Conservation (phyloP, 2,797 vertebrate species). For the Euphonia xanthogaster region DNA sequence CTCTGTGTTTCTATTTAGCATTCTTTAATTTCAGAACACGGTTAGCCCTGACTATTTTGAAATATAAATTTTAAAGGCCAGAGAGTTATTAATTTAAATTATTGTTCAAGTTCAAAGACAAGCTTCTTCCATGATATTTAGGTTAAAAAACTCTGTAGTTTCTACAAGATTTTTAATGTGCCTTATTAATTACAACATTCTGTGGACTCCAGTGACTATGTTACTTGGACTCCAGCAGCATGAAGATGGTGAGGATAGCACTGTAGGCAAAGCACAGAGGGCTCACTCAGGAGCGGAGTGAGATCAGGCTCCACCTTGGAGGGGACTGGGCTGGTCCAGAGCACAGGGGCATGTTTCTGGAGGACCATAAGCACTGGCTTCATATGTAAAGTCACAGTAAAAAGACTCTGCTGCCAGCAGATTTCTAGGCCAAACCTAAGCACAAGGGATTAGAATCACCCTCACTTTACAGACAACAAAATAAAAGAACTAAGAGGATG, state of each 20-base stretch:
- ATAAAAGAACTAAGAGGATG: background rate
- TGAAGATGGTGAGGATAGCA: background rate
- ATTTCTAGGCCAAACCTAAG: background rate
- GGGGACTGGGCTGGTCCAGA: background rate
- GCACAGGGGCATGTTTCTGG: background rate
- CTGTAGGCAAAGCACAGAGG: background rate
- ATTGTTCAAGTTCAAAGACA: background rate
- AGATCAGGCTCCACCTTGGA: background rate
- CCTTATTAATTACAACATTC: background rate
- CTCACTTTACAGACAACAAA: background rate
- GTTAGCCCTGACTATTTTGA: background rate
- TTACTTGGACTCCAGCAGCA: accelerated
- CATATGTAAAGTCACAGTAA: background rate
- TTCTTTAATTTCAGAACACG: background rate
- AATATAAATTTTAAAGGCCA: background rate
- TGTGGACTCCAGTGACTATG: background rate
- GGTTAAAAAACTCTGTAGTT: background rate
- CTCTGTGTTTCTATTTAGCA: background rate
- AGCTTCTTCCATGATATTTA: background rate
- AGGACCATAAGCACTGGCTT: background rate
- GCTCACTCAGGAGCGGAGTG: background rate
- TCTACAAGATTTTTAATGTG: background rate
- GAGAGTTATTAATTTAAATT: background rate
- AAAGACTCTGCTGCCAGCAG: background rate
- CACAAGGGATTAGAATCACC: background rate